Base-by-base conservation (phyloP, 1,140 invertebrate species). In the Drosophila kepulauana region DNA sequence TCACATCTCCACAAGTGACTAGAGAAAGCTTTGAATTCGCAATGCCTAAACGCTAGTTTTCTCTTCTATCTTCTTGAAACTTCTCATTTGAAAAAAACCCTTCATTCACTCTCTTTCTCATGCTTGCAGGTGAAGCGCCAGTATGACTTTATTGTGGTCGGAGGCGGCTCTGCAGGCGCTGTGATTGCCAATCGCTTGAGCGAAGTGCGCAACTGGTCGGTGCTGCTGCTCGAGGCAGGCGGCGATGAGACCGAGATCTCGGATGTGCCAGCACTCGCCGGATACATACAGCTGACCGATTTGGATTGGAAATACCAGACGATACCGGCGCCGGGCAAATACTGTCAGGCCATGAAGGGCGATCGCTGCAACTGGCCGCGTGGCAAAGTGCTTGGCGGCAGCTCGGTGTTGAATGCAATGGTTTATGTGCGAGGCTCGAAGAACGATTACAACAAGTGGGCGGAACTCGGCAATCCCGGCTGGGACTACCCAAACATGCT, bases 231-330 rank as follows among this genome's bases (percentile, higher is more conserved):
- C 46, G 97, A 98, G 93, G 97, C 97, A 0, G 97, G 97, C 6
- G 95, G 95, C 8, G 95, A 97, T 91, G 97, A 98, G 81, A 96
- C 95, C 48, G 95, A 97, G 92, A 95, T 97, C 52, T 96, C 96
- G 0, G 96, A 97, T 84, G 94, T 97, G 13, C 97, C 97, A 0
- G 94, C 96, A 0, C 87, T 97, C 45, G 95, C 95, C 10, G 96
- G 96, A 0, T 97, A 97, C 75, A 94, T 94, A 5, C 96, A 97
- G 82, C 94, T 97, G 3, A 95, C 96, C 0, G 95, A 97, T 6
- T 93, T 98, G 82, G 98, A 99, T 93, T 99, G 98, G 98, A 96
- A 97, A 92, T 99, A 97, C 92, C 95, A 97, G 93, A 98, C 98
- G 7, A 95, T 96, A 6, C 97, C 97, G 0, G 97, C 96, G 62